Base-by-base conservation (phyloP, 64 coral and sea anemone species). In the Porites australiensis region DNA sequence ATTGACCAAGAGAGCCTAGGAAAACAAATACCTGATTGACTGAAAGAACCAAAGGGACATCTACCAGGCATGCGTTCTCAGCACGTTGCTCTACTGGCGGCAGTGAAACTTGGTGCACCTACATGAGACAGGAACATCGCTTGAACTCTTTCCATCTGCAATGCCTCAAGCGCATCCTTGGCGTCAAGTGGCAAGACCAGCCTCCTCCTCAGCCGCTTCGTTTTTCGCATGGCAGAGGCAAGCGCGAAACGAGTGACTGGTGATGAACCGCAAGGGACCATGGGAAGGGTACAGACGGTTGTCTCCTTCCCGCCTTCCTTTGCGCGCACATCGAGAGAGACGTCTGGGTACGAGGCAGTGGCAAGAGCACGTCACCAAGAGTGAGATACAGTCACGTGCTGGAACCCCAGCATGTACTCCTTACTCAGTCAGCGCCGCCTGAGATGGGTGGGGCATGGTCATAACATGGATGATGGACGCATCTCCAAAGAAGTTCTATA, bases 371-470 rank as follows among this genome's bases (percentile, higher is more conserved):
- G 61, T 64, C 61, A 14, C 61, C 61, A 64, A 64, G 0, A 64
- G 8, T 64, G 3, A 10, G 11, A 4, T 64, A 11, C 12, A 14
- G 3, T 10, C 12, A 64, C 12, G 61, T 14, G 67, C 67, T n/a
- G n/a, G 19, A 70, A 58, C 11, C 77, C 50, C 77, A 22, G 18
- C 8, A 14, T 80, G 21, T 80, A 55, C 50, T 58, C 77, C 18
- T 59, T 83, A 16, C 60, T 83, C 5, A 62, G 80, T 19, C 80
- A 83, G 13, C 80, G 59, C 43, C 8, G 58, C 37, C 37, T 83
- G 37, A 59, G 80, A 13, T 83, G 80, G 80, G 43, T 83, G 23
- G 61, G 80, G 4, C 80, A 83, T 64, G 80, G 64, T 10, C 80
- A 12, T 9, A 22, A 61, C 11, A 83, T 83, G 59, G 16, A 55